These are phyloP conservation scores for Seladonia tumulorum DNA, from an alignment of 2,888 invertebrate species.

Conservation along the genomic window DNA sequence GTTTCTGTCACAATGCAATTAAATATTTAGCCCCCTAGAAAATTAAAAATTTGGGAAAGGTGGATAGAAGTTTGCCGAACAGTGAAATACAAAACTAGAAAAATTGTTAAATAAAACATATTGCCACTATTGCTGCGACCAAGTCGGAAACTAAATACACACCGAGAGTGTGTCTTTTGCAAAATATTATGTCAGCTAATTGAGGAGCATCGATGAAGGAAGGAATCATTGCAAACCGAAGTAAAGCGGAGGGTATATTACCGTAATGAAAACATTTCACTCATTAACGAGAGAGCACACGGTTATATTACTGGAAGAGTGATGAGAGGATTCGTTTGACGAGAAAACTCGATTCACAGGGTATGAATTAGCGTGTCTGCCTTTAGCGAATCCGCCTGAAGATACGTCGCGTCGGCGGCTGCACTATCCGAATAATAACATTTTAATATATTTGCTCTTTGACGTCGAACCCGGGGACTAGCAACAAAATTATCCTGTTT, in stretches of 20 bases:
- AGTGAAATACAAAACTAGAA: background rate
- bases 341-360: background rate
- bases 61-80: background rate
- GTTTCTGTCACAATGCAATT: background rate
- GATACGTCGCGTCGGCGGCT: background rate
- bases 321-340: slow-evolving; percentile 4
- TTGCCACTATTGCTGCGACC: background rate
- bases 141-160: background rate
- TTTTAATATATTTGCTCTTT: slow-evolving; percentile 11
- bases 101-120: background rate
- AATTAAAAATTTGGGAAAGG: background rate
- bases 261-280: slow-evolving; percentile 15
- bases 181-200: background rate
- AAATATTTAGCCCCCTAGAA: background rate
- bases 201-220: background rate
- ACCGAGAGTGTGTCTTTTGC: too few species aligned
- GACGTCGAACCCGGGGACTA: background rate
- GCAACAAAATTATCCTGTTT: background rate
- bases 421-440: background rate
- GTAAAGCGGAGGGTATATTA: background rate
- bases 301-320: slow-evolving; percentile 5
- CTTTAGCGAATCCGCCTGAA: background rate
- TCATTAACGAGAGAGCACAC: slow-evolving; percentile 13
- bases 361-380: background rate
- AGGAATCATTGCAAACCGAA: background rate